phyloP scores from a whole-genome alignment of 2,797 vertebrate genomes.

The Vultur gryphus region DNA sequence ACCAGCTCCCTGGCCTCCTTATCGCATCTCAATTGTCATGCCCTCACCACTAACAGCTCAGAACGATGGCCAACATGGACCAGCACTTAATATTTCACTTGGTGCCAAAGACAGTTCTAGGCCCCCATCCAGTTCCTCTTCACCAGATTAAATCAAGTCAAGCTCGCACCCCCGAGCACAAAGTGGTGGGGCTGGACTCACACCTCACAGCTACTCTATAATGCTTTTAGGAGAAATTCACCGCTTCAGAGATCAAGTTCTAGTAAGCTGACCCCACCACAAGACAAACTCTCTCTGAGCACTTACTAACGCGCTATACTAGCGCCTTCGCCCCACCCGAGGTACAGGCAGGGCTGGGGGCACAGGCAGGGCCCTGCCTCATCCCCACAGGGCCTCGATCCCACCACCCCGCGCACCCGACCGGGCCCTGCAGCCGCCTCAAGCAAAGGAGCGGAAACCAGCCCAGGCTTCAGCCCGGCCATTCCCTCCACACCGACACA shows the following conservation, averaged over 20 bases:
- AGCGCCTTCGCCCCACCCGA: background rate
- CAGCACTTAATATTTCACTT: background rate
- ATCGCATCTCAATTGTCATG: rapidly evolving
- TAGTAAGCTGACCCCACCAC: rapidly evolving
- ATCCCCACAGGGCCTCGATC: too few species aligned
- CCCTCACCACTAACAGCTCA: rapidly evolving
- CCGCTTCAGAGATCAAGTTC: rapidly evolving
- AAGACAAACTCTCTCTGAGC: rapidly evolving
- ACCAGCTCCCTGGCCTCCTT: background rate
- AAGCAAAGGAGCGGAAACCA: too few species aligned
- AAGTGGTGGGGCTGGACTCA: rapidly evolving
- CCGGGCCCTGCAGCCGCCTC: too few species aligned
- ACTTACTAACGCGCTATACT: rapidly evolving
- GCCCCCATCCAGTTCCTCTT: too few species aligned
- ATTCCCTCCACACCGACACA: rapidly evolving
- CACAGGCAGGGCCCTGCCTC: background rate
- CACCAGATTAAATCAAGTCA: background rate
- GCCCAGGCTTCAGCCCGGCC: too few species aligned
- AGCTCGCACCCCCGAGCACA: background rate
- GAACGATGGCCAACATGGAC: rapidly evolving
- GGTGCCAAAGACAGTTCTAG: background rate
- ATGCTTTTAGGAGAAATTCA: background rate
- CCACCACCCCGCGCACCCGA: background rate
- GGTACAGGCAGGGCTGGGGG: background rate
- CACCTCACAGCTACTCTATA: background rate